Percentiles rank a stretch among this genome's conserved stretches.
Evolutionary conservation across 1,140 invertebrate genomes (phyloP).

Genomic region (Drosophila takahashii): DNA sequence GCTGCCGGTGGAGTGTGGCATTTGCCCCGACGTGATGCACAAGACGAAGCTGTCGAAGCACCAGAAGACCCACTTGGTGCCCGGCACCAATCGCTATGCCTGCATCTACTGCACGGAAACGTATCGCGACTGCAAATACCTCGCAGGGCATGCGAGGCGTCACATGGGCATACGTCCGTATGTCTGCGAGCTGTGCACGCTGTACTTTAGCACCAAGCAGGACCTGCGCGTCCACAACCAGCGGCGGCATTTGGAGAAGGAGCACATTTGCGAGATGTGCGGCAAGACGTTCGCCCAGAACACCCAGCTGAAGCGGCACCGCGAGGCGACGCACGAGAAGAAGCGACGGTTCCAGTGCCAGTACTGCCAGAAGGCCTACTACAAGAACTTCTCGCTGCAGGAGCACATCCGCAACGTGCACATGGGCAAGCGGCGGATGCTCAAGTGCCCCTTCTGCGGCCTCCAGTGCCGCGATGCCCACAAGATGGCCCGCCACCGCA

Average conservation of each 20-base stretch:
- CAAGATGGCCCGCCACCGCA: conserved; percentile 80
- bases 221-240: conserved; percentile 78
- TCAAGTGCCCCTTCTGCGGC: conserved; percentile 77
- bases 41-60: conserved; percentile 66
- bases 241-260: conserved; percentile 72
- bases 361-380: conserved; percentile 78
- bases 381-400: conserved; percentile 78
- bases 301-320: conserved; percentile 74
- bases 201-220: conserved; percentile 80
- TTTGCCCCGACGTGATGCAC: conserved; percentile 79
- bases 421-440: conserved; percentile 78
- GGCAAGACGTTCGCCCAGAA: conserved; percentile 80
- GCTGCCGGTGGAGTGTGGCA: conserved; percentile 76
- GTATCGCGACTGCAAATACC: conserved; percentile 77
- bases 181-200: conserved; percentile 73
- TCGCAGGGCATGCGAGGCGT: conserved; percentile 74
- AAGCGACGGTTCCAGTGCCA: conserved; percentile 73
- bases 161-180: conserved; percentile 82
- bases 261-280: conserved; percentile 80
- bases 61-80: conserved; percentile 72
- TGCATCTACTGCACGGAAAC: conserved; percentile 77
- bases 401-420: conserved; percentile 81
- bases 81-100: conserved; percentile 73
- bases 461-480: conserved; percentile 83
- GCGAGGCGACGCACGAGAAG: conserved; percentile 79